phyloP scores from a whole-genome alignment of 2,888 invertebrate genomes.

The Micoletzkya japonica region DNA sequence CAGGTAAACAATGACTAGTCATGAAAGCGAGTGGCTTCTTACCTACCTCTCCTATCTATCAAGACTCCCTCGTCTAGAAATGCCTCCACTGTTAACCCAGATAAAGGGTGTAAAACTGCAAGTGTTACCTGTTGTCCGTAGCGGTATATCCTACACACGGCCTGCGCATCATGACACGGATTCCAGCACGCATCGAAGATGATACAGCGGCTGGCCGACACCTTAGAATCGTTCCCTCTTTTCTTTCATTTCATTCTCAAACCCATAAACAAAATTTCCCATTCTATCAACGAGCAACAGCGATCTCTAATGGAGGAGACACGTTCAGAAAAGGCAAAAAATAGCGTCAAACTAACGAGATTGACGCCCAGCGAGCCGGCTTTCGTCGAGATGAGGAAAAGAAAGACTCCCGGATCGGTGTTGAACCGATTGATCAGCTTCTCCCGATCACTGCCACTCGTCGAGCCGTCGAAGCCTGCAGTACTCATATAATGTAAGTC shows the following conservation, averaged over 20 bases:
- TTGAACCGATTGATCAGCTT: constrained; percentile 95
- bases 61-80: too few relatives aligned
- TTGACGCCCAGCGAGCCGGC: constrained; percentile 78
- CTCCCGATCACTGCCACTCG: constrained; percentile 89
- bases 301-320: neutral
- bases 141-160: constrained; percentile 82
- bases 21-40: too few relatives aligned
- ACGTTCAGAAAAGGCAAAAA: neutral
- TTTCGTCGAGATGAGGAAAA: constrained; percentile 89
- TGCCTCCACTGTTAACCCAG: too few relatives aligned
- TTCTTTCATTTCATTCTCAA: neutral
- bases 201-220: constrained; percentile 88
- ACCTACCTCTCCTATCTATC: too few relatives aligned
- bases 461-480: constrained; percentile 88
- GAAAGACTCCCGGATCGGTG: constrained; percentile 79
- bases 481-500: neutral
- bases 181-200: constrained; percentile 99
- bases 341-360: constrained; percentile 72
- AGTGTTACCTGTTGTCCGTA: constrained; percentile 22
- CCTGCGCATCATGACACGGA: constrained; percentile 82
- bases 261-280: too few relatives aligned
- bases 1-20: too few relatives aligned
- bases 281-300: neutral
- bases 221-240: constrained; percentile 32
- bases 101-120: too few relatives aligned